Percentiles rank a stretch among this genome's conserved stretches.
phyloP scores from a whole-genome alignment of 2,113 vertebrate species.

The human region DNA sequence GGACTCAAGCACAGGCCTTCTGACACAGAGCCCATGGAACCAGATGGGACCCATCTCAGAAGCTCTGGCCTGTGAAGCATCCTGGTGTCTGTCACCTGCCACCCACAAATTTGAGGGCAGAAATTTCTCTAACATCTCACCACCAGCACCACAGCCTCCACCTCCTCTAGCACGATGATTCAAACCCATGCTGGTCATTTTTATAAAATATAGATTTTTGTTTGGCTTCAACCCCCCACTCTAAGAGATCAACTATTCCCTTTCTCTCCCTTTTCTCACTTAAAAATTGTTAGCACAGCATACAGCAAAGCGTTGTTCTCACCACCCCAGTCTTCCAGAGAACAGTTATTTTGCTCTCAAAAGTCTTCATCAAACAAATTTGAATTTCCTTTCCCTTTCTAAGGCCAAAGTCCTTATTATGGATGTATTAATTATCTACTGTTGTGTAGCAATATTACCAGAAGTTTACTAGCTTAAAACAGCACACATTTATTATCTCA shows the following conservation, averaged over 20 bases:
- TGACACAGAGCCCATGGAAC: neutral
- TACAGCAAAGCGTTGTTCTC: neutral
- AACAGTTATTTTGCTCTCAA: neutral
- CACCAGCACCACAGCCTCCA: neutral
- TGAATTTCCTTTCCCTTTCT: neutral
- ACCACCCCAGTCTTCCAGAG: neutral
- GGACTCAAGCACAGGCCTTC: neutral
- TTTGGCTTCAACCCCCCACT: neutral
- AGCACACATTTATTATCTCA: neutral
- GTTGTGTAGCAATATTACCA: neutral
- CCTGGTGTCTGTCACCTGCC: neutral
- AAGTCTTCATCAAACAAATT: neutral
- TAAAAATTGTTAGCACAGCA: neutral
- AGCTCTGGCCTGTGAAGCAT: accelerated
- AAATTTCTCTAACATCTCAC: neutral
- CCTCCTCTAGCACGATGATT: neutral
- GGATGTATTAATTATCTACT: neutral
- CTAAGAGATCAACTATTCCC: neutral
- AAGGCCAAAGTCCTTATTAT: neutral
- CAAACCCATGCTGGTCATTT: neutral
- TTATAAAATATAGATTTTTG: neutral
- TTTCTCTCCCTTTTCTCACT: neutral
- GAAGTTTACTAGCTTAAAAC: neutral
- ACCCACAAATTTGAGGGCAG: neutral
- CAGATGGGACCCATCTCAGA: neutral